Conservation (phyloP, 2,888 invertebrate genomes). For the Cosmorhoe ocellata region DNA sequence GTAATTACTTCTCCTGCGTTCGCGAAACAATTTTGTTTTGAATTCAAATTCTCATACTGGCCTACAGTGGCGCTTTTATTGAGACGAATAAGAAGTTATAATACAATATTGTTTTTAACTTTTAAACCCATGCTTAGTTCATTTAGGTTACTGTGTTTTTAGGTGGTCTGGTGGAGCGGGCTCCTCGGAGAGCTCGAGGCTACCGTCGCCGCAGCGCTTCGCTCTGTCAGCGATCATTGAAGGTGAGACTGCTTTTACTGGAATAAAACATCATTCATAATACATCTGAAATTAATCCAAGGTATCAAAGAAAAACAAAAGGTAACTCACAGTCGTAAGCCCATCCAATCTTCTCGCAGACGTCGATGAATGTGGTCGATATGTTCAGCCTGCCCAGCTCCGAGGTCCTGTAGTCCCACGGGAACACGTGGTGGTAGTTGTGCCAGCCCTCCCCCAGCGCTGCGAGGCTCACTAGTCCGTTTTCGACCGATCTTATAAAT, state of each 20-base stretch:
- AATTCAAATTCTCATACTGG: too few species aligned
- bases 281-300: too few species aligned
- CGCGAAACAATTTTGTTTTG: too few species aligned
- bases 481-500: slow-evolving; percentile 88
- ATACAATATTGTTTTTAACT: too few species aligned
- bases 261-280: slow-evolving; percentile 42
- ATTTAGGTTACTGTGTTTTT: too few species aligned
- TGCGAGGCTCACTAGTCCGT: slow-evolving; percentile 87
- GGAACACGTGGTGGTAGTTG: slow-evolving; percentile 91
- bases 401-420: slow-evolving; percentile 87
- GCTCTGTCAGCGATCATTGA: slow-evolving; percentile 62
- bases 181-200: slow-evolving; percentile 52
- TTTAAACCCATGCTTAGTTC: too few species aligned
- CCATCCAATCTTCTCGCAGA: slow-evolving; percentile 90
- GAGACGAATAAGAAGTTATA: too few species aligned
- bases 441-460: slow-evolving; percentile 93
- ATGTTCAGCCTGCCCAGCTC: slow-evolving; percentile 88
- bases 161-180: slow-evolving; percentile 49
- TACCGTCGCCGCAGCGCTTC: slow-evolving; percentile 63
- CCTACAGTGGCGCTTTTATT: too few species aligned
- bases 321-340: slow-evolving; percentile 89
- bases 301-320: too few species aligned
- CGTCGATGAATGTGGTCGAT: slow-evolving; percentile 91
- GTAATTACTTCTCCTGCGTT: too few species aligned
- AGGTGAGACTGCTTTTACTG: slow-evolving; percentile 70